These are phyloP conservation scores for Heterocephalus glaber DNA, from an alignment of 2,113 vertebrate genomes.

Conservation along the genomic window DNA sequence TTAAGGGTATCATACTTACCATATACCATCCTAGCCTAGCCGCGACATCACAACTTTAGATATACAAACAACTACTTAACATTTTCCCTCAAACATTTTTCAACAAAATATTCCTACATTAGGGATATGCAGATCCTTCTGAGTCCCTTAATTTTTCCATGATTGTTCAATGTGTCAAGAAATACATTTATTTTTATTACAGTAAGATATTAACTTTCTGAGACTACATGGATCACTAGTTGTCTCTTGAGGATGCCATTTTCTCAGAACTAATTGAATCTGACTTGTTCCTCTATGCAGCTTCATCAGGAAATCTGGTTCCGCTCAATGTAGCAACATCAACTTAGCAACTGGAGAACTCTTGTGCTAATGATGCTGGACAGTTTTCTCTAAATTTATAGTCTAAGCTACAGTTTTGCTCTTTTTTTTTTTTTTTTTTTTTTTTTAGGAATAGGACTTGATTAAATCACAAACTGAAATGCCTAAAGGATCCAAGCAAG, in stretches of 20 bases:
- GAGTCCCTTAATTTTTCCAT: neutral
- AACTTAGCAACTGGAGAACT: neutral
- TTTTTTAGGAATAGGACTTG: neutral
- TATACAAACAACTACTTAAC: neutral
- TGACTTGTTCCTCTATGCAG: neutral
- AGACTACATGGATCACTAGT: neutral
- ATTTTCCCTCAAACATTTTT: neutral
- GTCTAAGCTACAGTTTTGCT: too few species aligned
- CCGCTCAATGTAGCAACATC: neutral
- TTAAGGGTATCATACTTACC: neutral
- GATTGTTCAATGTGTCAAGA: neutral
- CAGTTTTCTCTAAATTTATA: constrained; percentile 3
- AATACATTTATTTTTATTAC: neutral
- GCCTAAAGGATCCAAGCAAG: neutral
- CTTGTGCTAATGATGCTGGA: neutral
- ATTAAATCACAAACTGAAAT: neutral
- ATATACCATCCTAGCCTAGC: neutral
- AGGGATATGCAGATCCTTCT: neutral
- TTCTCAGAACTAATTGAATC: neutral
- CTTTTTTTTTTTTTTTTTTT: too few species aligned
- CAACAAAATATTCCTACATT: neutral
- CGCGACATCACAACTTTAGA: neutral
- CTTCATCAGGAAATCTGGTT: neutral
- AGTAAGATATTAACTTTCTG: neutral
- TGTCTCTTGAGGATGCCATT: constrained; percentile 15